These are phyloP conservation scores for Parapsyche elsis DNA, from an alignment of 1,140 invertebrate genomes.

Conservation along the genomic window DNA sequence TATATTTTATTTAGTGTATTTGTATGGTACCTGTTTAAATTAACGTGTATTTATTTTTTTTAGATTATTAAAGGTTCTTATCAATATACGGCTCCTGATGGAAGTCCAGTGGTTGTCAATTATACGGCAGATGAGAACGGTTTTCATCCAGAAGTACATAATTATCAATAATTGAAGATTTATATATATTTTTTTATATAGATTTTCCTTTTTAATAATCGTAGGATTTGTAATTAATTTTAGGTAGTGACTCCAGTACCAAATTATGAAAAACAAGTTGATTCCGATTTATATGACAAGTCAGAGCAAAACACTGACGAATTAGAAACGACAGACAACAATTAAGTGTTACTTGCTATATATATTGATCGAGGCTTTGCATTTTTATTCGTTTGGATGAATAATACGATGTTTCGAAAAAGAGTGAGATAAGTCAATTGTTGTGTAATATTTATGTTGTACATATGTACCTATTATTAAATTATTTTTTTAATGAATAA, in stretches of 20 bases:
- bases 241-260: not conserved
- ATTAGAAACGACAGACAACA: not conserved
- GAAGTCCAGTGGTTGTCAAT: conserved; percentile 59
- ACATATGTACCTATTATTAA: too few species aligned
- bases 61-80: conserved; percentile 58
- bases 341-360: too few species aligned
- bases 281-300: not conserved
- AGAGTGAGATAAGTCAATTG: too few species aligned
- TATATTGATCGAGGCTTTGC: too few species aligned
- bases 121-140: conserved; percentile 73
- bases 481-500: too few species aligned
- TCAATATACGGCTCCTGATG: conserved; percentile 58
- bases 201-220: too few species aligned
- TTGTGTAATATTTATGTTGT: too few species aligned
- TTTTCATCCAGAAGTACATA: conserved; percentile 69
- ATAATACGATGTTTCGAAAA: too few species aligned
- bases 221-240: not conserved
- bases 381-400: too few species aligned
- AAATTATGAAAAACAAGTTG: not conserved
- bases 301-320: not conserved
- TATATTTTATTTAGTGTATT: conserved; percentile 9
- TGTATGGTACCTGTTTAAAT: conserved; percentile 20
- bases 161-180: not conserved
- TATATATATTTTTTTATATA: too few species aligned
- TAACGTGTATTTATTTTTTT: not conserved